These are phyloP conservation scores for Pyrgilauda ruficollis DNA, from an alignment of 2,113 vertebrate species.

Conservation along the genomic window DNA sequence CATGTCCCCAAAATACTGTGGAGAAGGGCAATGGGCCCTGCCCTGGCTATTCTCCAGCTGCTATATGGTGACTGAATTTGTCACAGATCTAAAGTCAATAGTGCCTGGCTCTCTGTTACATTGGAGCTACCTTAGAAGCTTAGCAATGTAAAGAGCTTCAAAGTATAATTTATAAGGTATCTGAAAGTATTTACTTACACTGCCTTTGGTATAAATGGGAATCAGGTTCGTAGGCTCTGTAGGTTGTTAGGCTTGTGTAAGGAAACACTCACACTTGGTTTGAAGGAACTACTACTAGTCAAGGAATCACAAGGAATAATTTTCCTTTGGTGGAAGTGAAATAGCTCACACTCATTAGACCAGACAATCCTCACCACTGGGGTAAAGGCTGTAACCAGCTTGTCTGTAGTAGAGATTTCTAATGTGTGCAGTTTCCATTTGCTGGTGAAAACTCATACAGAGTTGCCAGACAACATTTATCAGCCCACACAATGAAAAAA, in stretches of 20 bases:
- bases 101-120: not conserved
- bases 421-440: not conserved
- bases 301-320: not conserved
- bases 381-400: not conserved
- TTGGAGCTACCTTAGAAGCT: not conserved
- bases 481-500: not conserved
- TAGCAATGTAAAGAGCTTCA: not conserved
- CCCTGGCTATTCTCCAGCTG: not conserved
- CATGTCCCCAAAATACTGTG: not conserved
- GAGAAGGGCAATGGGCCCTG: not conserved
- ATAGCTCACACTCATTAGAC: conserved; percentile 32
- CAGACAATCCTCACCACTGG: not conserved
- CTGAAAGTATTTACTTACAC: not conserved
- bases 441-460: not conserved
- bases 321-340: not conserved
- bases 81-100: not conserved
- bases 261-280: not conserved
- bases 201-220: not conserved
- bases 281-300: not conserved
- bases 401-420: conserved; percentile 1
- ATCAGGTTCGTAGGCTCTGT: not conserved
- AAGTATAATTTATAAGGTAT: not conserved
- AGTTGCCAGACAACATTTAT: conserved; percentile 30
- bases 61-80: not conserved
- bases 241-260: not conserved